Base-by-base conservation (phyloP, 2,797 vertebrate species). In the Gymnocypris eckloni region DNA sequence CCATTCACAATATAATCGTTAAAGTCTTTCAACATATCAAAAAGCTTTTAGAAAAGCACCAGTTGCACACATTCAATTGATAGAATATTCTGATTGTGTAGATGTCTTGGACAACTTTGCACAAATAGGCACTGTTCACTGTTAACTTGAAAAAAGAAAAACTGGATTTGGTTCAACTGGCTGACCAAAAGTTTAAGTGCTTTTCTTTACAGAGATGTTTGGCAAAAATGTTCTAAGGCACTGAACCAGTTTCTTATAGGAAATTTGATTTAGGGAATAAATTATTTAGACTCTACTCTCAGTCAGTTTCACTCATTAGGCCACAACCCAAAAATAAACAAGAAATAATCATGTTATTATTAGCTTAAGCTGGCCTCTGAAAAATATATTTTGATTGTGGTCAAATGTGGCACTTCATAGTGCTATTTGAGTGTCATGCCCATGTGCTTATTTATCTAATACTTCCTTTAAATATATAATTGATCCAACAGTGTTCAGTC, bases 161-260 rank as follows among this genome's bases (percentile, higher is more conserved):
- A 83, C 67, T 61, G 50, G 76, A 76, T 86, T 87, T 85, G 59
- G 56, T 87, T 56, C n/a, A 73, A 81, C 83, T 79, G 66, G 52
- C 43, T 77, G 72, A 79, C 61, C 81, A 79, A 82, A 52, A 72
- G 45, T 70, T 66, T 85, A 85, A 85, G 86, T 87, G 82, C 87
- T 87, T 87, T 87, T 81, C 45, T 22, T 81, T 86, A 77, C 22
- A 81, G 80, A 76, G 83, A 77, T 78, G 75, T 79, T 86, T 59
- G 66, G 84, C 73, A 81, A 90, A 83, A 71, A 84, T 56, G 71
- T 78, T 79, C 25, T 87, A 90, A 90, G 89, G 87, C 87, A 88
- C 89, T 85, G 82, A 81, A 84, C 61, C 84, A 72, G 80, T 79
- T 78, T 82, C 16, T 37, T 61, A 37, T 48, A 83, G 66, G 75